Evolutionary conservation across 2,113 vertebrate genomes (phyloP), one percentile per base, ranked within the genome.

Genomic region (Poeciliopsis retropinna): DNA sequence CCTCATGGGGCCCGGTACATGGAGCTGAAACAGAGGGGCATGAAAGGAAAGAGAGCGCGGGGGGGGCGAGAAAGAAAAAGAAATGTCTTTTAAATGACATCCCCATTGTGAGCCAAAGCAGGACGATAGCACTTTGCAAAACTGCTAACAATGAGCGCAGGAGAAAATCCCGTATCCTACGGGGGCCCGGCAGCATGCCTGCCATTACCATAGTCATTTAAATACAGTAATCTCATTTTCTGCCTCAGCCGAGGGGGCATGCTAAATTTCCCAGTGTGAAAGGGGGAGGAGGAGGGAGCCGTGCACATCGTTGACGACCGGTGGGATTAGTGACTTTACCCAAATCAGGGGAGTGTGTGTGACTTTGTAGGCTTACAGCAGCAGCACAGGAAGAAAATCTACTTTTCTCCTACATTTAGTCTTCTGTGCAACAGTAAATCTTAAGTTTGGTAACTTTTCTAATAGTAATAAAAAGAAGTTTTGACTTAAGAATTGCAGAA

Each of bases 151-250:
- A 95, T 93, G 90, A 92, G 85, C 79, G 12, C 79, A 66, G 81
- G 80, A 85, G 84, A 93, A 57, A 92, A 92, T 89, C 93, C 81
- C 81, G 86, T 83, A 89, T 93, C 83, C 89, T 87, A 88, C 89
- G 82, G 91, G 87, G 85, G 93, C 89, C 90, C 80, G 83, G 88
- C 91, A 92, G 93, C 93, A 95, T 95, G 91, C 91, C 96, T 95
- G 91, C 96, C 95, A 98, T 98, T 98, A 98, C 95, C 96, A 98
- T 98, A 99, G 96, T 97, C 95, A 99, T 99, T 98, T 99, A 97
- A 99, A 99, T 99, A 97, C 96, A 98, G 97, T 98, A 99, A 99
- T 99, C 97, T 98, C 95, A 97, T 99, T 98, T 98, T 97, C 96
- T 96, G 96, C 96, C 93, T 95, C 92, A 95, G 95, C 94, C 93